Evolutionary conservation across 1,140 invertebrate genomes (phyloP), one percentile per base, ranked within the genome.

Genomic region (Aphelenchoides avenae): DNA sequence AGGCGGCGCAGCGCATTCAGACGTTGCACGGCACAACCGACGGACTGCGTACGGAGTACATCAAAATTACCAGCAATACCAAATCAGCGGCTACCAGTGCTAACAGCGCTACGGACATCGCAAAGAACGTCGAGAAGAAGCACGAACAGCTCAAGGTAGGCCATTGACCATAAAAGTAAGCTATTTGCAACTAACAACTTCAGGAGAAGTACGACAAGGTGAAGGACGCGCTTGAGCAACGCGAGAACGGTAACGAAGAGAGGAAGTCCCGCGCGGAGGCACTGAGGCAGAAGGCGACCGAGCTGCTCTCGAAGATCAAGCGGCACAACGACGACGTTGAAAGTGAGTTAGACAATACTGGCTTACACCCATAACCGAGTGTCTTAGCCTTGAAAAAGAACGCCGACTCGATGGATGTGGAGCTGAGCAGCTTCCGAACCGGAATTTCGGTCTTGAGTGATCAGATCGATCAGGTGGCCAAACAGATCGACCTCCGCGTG

Each of bases 231-330:
- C 31, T 71, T 34, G 55, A 72, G 20, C 61, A 75, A 24, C 46
- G 55, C n/a, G 57, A 61, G 43, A 64, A 42, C 30, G 68, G 66
- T 5, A 75, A 76, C 36, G 62, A 76, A 22, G 72, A 71, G 30
- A 37, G 53, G 18, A 70, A 61, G 41, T 29, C 64, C 29, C 18
- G 55, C 11, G 61, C 64, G 37, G 52, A 76, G 41, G 41, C 52
- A 3, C 43, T 70, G 52, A 48, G 52, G 5, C 52, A 53, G 34
- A 46, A 61, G 18, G 64, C 67, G n/a, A 70, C 67, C 1, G 64
- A 70, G 15, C 49, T 70, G 22, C 47, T 70, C 27, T 37, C 52
- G 22, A 72, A 70, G 43, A 67, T 71, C 27, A 62, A 67, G 22
- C 20, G 43, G 6, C 50, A 57, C 26, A 46, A 59, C 34, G 52